phyloP scores from a whole-genome alignment of 1,140 invertebrate species.

The Drosophila aff. region DNA sequence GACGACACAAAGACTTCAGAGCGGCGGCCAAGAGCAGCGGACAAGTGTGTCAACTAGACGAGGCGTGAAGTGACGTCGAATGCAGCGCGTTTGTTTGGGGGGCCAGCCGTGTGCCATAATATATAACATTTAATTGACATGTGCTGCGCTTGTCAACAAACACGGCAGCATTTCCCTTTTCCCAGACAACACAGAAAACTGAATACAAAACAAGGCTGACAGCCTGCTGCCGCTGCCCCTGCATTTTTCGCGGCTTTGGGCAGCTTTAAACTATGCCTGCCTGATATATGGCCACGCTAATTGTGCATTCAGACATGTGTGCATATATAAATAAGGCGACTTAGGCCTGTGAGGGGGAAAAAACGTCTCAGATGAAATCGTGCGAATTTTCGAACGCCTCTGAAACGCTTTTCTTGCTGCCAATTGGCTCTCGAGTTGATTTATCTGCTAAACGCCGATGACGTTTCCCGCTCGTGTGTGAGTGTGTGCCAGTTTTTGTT shows the following conservation, averaged over 20 bases:
- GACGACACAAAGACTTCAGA: constrained; percentile 46
- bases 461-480: constrained; percentile 39
- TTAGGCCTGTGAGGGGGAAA: constrained; percentile 11
- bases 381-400: constrained; percentile 69
- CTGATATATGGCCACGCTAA: constrained; percentile 72
- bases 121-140: constrained; percentile 82
- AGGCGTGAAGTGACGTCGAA: constrained; percentile 66
- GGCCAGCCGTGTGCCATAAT: constrained; percentile 56
- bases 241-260: constrained; percentile 17
- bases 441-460: constrained; percentile 73
- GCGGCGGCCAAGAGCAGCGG: constrained; percentile 17
- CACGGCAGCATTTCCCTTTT: constrained; percentile 36
- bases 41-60: constrained; percentile 64
- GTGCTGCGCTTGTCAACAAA: constrained; percentile 78
- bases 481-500: constrained; percentile 57
- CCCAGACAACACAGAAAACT: constrained; percentile 5
- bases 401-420: constrained; percentile 73
- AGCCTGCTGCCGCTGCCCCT: constrained; percentile 7
- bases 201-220: constrained; percentile 30
- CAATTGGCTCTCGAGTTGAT: constrained; percentile 61
- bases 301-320: constrained; percentile 56
- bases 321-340: constrained; percentile 39
- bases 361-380: constrained; percentile 53
- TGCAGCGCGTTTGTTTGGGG: constrained; percentile 26
- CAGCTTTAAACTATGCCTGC: constrained; percentile 53